phyloP scores from a whole-genome alignment of 2,113 vertebrate species.

The Neolamprologus longior region DNA sequence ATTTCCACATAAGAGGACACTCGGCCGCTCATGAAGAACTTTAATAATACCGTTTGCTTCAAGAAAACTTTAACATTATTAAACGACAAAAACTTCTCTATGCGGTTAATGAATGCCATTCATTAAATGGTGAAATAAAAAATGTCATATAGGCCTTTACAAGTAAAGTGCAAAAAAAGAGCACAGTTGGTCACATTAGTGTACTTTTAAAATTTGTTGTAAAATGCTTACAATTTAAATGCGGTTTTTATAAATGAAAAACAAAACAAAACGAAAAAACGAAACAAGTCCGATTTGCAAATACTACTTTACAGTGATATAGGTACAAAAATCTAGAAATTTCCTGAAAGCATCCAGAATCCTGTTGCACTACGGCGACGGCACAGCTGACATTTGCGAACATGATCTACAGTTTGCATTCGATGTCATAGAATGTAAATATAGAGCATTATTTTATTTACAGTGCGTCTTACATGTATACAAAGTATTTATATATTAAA shows the following conservation, averaged over 20 bases:
- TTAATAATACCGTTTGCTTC: background rate
- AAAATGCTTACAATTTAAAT: background rate
- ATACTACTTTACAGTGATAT: background rate
- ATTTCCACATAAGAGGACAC: background rate
- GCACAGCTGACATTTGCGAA: background rate
- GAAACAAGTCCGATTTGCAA: background rate
- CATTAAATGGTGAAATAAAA: background rate
- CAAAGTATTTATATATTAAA: background rate
- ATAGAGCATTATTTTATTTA: background rate
- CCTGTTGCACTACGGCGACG: background rate
- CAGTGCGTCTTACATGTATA: background rate
- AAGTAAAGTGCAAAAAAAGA: background rate
- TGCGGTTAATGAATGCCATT: background rate
- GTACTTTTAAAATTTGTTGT: background rate
- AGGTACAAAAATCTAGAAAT: background rate
- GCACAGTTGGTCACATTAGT: background rate
- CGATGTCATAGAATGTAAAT: rapidly evolving
- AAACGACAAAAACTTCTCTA: background rate
- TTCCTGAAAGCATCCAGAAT: background rate
- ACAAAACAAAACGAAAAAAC: background rate
- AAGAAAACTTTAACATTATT: background rate
- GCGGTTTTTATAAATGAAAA: background rate
- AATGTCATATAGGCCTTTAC: background rate
- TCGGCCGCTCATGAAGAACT: rapidly evolving
- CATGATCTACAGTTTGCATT: background rate